phyloP scores from a whole-genome alignment of 2,888 invertebrate species.

The Zeuzera pyrina region DNA sequence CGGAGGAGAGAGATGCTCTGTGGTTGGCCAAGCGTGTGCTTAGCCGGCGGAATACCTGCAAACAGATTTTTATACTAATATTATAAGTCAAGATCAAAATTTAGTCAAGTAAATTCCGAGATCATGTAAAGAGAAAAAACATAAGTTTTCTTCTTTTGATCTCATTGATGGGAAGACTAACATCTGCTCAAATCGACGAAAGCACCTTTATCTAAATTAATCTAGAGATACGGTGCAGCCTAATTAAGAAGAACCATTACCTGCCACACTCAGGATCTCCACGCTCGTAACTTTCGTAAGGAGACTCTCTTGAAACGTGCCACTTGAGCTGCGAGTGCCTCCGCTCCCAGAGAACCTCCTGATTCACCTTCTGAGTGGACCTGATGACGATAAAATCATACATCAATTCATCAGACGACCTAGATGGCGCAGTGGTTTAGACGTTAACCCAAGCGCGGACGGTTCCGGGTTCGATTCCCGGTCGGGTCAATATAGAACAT shows the following conservation, averaged over 20 bases:
- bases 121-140: no score
- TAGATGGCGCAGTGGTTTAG: no score
- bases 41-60: constrained; percentile 58
- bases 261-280: constrained; percentile 83
- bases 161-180: no score
- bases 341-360: constrained; percentile 74
- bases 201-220: no score
- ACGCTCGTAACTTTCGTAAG: constrained; percentile 82
- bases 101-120: no score
- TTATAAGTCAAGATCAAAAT: no score
- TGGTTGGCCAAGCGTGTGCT: constrained; percentile 55
- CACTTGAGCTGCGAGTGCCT: constrained; percentile 80
- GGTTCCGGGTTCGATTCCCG: no score
- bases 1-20: constrained; percentile 57
- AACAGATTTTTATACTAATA: constrained; percentile 6
- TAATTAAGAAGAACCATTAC: constrained; percentile 24
- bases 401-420: background rate
- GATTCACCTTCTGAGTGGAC: constrained; percentile 83
- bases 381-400: constrained; percentile 25
- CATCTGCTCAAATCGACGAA: no score
- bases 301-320: constrained; percentile 86
- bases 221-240: no score
- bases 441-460: no score
- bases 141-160: no score
- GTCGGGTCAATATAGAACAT: no score